Base-by-base conservation (phyloP, 2,113 vertebrate species). In the Tapirus terrestris region DNA sequence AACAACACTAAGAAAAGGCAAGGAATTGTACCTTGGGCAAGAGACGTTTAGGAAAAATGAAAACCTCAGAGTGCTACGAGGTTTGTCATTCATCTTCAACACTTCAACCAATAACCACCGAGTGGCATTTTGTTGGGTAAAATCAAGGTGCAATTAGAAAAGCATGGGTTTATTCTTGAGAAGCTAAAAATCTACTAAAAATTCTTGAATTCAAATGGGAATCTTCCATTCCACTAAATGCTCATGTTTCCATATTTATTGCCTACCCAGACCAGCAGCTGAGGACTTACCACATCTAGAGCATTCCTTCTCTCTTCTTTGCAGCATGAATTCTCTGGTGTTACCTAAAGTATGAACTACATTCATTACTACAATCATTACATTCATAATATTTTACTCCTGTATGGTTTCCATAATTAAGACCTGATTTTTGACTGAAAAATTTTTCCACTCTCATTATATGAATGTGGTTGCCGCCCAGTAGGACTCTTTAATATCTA, bases 141-240 rank as follows among this genome's bases (percentile, higher is more conserved):
- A 84, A 90, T 73, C 13, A 68, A 89, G 80, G 86, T 93, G 29
- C 58, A 90, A 31, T 81, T 84, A 92, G 18, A 92, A 95, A 94
- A 83, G 58, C 11, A 77, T 45, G 14, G 36, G 39, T 53, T 87
- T 96, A 18, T 79, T 94, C 7, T 67, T 91, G 39, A 73, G 51
- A 94, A 36, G 17, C 60, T 85, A 77, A 95, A 95, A 91, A 75
- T 84, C 27, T 91, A 67, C 45, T 58, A 51, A 73, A 73, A 25
- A 27, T 72, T 65, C 53, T 89, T 79, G 21, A 75, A 88, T 84
- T 48, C 63, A 92, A 91, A 94, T 45, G 48, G 60, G 36, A 72
- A 81, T 61, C 10, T 81, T 75, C 51, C 39, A 91, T 56, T 75
- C 36, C 45, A 83, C 13, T 33, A 89, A 79, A 29, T 76, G 20